phyloP scores from a whole-genome alignment of 2,888 invertebrate species.

The Aphidius colemani region DNA sequence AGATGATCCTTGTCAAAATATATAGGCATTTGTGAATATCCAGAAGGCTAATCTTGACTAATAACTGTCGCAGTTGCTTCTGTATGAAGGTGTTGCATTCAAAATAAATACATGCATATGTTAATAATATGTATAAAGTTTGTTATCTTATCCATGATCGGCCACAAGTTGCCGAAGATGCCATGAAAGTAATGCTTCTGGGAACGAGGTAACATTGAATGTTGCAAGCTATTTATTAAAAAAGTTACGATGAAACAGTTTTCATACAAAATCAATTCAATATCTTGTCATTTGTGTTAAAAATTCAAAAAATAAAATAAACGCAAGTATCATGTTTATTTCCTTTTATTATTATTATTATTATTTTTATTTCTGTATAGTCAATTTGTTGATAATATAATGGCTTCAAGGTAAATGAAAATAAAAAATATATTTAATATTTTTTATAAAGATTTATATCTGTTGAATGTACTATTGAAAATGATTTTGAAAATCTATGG shows the following conservation, averaged over 20 bases:
- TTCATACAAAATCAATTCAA: too few relatives aligned
- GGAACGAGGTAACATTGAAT: neutral
- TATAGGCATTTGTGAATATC: slow-evolving; percentile 41
- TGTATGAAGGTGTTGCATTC: neutral
- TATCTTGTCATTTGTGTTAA: too few relatives aligned
- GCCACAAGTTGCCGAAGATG: neutral
- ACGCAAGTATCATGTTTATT: too few relatives aligned
- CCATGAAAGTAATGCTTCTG: neutral
- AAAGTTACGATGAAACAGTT: too few relatives aligned
- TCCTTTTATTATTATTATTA: too few relatives aligned
- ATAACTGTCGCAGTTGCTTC: slow-evolving; percentile 48
- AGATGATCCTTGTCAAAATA: slow-evolving; percentile 58
- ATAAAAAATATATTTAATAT: neutral
- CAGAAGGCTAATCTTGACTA: slow-evolving; percentile 52
- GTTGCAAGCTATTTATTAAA: too few relatives aligned
- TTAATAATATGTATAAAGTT: neutral
- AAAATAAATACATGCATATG: slow-evolving; percentile 3
- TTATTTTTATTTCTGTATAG: too few relatives aligned
- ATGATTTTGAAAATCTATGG: neutral
- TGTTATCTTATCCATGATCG: neutral
- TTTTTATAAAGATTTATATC: too few relatives aligned
- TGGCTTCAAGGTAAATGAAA: neutral
- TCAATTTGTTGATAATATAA: neutral
- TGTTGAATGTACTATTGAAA: neutral
- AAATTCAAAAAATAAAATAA: too few relatives aligned